Evolutionary conservation across 2,888 invertebrate genomes (phyloP).

Genomic region (Amphiduros pacificus): DNA sequence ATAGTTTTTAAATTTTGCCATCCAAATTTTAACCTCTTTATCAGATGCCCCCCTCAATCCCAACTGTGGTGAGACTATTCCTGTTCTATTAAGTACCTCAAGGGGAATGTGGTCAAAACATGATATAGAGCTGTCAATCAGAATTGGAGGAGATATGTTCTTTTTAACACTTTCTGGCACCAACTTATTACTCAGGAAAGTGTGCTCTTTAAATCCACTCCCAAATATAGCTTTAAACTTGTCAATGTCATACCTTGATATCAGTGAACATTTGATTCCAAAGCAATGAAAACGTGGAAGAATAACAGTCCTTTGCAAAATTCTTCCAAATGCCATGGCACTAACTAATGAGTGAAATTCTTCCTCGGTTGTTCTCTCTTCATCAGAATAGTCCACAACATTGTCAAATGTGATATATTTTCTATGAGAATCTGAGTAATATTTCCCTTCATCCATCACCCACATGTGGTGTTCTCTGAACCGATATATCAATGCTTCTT

Average conservation of each 20-base stretch:
- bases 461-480: slow-evolving; percentile 24
- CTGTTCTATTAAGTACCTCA: too few relatives aligned
- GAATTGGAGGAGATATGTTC: too few relatives aligned
- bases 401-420: slow-evolving; percentile 24
- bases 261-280: slow-evolving; percentile 4
- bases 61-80: too few relatives aligned
- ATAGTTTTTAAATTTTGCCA: too few relatives aligned
- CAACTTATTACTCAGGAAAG: neutral
- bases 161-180: neutral
- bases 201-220: neutral
- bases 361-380: neutral
- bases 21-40: too few relatives aligned
- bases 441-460: slow-evolving; percentile 15
- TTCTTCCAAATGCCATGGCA: slow-evolving; percentile 4
- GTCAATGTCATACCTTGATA: too few relatives aligned
- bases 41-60: too few relatives aligned
- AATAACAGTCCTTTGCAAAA: slow-evolving; percentile 24
- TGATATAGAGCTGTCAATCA: too few relatives aligned
- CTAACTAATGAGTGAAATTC: neutral
- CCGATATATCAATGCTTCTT: slow-evolving; percentile 25
- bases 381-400: slow-evolving; percentile 13
- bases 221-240: neutral
- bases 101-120: too few relatives aligned
- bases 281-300: slow-evolving; percentile 27
- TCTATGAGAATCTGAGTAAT: slow-evolving; percentile 16